Conservation (phyloP, 1,140 invertebrate species). For the Orius insidiosus region DNA sequence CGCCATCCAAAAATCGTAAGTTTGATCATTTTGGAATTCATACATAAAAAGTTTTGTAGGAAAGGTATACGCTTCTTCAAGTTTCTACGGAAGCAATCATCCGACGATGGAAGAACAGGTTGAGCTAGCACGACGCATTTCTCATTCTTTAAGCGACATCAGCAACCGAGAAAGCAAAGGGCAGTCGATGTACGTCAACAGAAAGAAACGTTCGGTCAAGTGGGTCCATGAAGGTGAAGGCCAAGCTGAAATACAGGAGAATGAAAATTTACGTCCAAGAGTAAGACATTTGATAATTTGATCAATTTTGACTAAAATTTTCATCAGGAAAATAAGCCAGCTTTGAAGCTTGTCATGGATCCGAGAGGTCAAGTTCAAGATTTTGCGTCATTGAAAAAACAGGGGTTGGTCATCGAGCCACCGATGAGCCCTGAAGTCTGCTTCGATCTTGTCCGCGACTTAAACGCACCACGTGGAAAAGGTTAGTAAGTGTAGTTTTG, state of each 20-base stretch:
- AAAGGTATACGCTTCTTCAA: slow-evolving; percentile 81
- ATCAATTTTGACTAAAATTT: neutral
- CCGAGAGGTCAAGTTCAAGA: slow-evolving; percentile 57
- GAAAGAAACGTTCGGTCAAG: slow-evolving; percentile 80
- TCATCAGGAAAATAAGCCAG: slow-evolving; percentile 32
- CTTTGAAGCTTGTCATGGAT: slow-evolving; percentile 61
- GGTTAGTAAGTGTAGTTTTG: slow-evolving; percentile 31
- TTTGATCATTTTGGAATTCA: too few relatives aligned
- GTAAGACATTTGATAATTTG: too few relatives aligned
- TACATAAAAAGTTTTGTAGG: slow-evolving; percentile 36
- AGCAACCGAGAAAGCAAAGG: slow-evolving; percentile 82
- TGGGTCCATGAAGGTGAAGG: slow-evolving; percentile 71
- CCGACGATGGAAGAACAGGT: slow-evolving; percentile 93
- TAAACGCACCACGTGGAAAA: slow-evolving; percentile 59
- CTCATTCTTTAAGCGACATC: slow-evolving; percentile 76
- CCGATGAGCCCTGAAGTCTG: slow-evolving; percentile 44
- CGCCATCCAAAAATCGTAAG: slow-evolving; percentile 28
- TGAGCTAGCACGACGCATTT: slow-evolving; percentile 74
- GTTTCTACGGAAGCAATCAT: slow-evolving; percentile 80
- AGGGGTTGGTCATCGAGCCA: slow-evolving; percentile 41
- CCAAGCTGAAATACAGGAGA: neutral
- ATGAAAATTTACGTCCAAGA: slow-evolving; percentile 1
- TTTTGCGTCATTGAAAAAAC: slow-evolving; percentile 34
- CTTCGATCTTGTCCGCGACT: slow-evolving; percentile 51
- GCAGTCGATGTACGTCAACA: slow-evolving; percentile 87